Evolutionary conservation across 2,888 invertebrate species (phyloP), one percentile per base, ranked within the genome.

Genomic region (Tachystola acroxantha): DNA sequence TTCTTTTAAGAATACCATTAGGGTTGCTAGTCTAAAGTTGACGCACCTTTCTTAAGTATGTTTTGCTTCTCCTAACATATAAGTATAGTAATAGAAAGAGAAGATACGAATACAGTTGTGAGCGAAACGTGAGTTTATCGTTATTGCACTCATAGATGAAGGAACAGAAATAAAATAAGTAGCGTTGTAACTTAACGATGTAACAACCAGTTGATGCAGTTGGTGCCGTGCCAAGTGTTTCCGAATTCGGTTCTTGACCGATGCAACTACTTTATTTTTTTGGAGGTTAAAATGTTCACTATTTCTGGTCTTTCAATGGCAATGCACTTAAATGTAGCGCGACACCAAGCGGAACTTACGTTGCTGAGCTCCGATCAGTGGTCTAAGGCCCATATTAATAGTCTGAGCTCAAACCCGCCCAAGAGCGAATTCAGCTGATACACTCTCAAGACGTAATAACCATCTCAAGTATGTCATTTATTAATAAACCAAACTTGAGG

Each of bases 151-250:
- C 10, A 6, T 1, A 11, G 3, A 11, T 27, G 10, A 7, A 4
- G 3, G 11, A 11, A 27, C 10, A n/a, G 28, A 32, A 39, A 35
- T 32, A 32, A 39, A 39, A 34, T 39, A 35, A 39, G 32, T 22
- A 10, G 35, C 34, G 12, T 19, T 31, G 28, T 36, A 39, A 39
- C 27, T 35, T 28, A 36, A 35, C 16, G 32, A 24, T 32, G 32
- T 39, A 39, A 40, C 34, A 27, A 41, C 34, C 37, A 41, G 37
- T 41, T 40, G 36, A 27, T 32, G 37, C 28, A 37, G 34, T 41
- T 41, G 40, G 40, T 41, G 3, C 10, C 2, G 7, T 37, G 40
- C 40, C 40, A 41, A 41, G 37, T 41, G 27, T 30, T 37, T 31
- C 31, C 28, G 34, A 40, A 27, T 36, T 32, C 11, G 30, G 30